phyloP scores from a whole-genome alignment of 1,140 invertebrate genomes.

The Bombus confusus region DNA sequence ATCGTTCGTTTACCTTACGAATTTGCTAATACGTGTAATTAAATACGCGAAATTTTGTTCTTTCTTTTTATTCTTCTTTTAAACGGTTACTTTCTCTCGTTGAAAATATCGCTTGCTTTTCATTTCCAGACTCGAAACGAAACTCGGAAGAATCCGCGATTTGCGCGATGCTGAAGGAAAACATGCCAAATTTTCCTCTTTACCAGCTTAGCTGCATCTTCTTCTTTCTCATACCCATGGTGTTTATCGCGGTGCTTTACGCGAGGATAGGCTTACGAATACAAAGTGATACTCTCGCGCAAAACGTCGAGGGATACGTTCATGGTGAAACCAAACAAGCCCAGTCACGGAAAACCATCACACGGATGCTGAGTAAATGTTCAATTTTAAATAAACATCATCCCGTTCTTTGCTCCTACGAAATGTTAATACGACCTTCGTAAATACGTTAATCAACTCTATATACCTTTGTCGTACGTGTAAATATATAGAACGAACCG shows the following conservation, averaged over 20 bases:
- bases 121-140: conserved; percentile 75
- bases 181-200: conserved; percentile 83
- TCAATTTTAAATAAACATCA: background rate
- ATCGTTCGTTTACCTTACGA: background rate
- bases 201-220: conserved; percentile 91
- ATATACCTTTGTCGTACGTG: background rate
- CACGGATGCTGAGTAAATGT: conserved; percentile 90
- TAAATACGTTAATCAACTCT: background rate
- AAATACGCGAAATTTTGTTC: too few species aligned
- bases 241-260: conserved; percentile 90
- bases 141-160: conserved; percentile 87
- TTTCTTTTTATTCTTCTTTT: background rate
- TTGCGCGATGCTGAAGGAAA: conserved; percentile 86
- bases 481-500: background rate
- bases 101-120: background rate
- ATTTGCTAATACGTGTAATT: background rate
- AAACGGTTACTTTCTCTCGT: background rate
- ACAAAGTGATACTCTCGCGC: conserved; percentile 81
- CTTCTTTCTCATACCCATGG: conserved; percentile 93
- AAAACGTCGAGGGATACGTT: conserved; percentile 84
- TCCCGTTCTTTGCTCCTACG: too few species aligned
- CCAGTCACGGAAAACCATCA: conserved; percentile 88
- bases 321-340: conserved; percentile 86
- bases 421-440: background rate
- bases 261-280: conserved; percentile 89